Evolutionary conservation across 1,140 invertebrate genomes (phyloP).

Genomic region (Himalopsyche phryganea): DNA sequence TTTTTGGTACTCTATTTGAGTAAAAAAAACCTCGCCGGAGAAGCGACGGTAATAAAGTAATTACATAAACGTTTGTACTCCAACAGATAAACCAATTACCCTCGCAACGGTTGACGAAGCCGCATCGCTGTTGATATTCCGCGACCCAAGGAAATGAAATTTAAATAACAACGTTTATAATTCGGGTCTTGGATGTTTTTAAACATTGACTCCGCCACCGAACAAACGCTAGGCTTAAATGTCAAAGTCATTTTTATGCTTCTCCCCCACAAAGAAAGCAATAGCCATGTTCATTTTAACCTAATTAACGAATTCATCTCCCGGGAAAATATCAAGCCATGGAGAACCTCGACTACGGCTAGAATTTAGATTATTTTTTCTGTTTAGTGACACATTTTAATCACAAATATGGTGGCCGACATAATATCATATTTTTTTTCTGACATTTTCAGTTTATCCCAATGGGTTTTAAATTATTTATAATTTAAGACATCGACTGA

Average conservation of each 20-base stretch:
- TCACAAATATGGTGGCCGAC: too few relatives aligned
- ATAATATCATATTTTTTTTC: too few relatives aligned
- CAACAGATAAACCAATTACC: constrained; percentile 2
- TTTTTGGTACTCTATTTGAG: too few relatives aligned
- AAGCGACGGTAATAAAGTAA: not conserved
- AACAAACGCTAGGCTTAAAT: not conserved
- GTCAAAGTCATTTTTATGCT: not conserved
- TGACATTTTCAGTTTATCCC: too few relatives aligned
- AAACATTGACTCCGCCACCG: not conserved
- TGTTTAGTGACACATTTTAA: too few relatives aligned
- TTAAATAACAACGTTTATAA: not conserved
- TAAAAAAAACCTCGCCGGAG: too few relatives aligned
- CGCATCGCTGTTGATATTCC: constrained; percentile 2
- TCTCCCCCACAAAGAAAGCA: not conserved
- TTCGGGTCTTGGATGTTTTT: not conserved
- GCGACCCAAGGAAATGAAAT: not conserved
- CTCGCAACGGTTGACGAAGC: not conserved
- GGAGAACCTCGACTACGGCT: too few relatives aligned
- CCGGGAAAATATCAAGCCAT: not conserved
- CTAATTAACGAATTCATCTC: not conserved
- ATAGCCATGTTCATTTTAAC: not conserved
- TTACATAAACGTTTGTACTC: not conserved
- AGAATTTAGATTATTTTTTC: too few relatives aligned
- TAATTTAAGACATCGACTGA: too few relatives aligned
- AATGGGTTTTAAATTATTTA: too few relatives aligned